These are phyloP conservation scores for Monopis laevigella DNA, from an alignment of 2,888 invertebrate genomes.

Conservation along the genomic window DNA sequence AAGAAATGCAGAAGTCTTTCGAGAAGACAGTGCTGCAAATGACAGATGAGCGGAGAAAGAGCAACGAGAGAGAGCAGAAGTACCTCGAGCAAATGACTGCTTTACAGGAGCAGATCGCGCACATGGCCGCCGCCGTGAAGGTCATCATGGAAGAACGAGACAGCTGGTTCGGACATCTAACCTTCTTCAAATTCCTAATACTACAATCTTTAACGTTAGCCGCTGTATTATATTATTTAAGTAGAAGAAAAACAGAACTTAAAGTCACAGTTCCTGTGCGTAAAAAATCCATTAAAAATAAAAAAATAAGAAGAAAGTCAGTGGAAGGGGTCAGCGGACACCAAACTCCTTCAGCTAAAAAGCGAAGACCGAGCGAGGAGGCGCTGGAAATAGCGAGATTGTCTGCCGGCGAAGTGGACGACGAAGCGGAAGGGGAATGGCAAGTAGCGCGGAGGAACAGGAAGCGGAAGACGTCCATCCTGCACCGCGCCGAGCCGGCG, in stretches of 20 bases:
- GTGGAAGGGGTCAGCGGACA: slow-evolving; percentile 71
- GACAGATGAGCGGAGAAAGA: slow-evolving; percentile 75
- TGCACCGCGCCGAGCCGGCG: slow-evolving; percentile 38
- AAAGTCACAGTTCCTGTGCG: slow-evolving; percentile 32
- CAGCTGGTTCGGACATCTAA: slow-evolving; percentile 70
- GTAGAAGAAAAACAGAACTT: slow-evolving; percentile 44
- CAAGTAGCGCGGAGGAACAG: slow-evolving; percentile 54
- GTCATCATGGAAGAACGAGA: slow-evolving; percentile 69
- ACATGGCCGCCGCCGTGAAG: slow-evolving; percentile 69
- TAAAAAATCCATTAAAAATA: slow-evolving; percentile 42
- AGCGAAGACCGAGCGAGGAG: slow-evolving; percentile 80
- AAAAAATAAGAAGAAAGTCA: slow-evolving; percentile 67
- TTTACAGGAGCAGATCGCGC: slow-evolving; percentile 72
- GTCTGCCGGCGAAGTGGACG: slow-evolving; percentile 65
- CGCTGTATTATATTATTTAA: slow-evolving; percentile 60
- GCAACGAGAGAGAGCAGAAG: slow-evolving; percentile 78
- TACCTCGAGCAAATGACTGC: slow-evolving; percentile 80
- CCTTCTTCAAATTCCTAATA: slow-evolving; percentile 63
- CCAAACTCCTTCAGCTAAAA: slow-evolving; percentile 61
- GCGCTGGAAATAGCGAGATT: slow-evolving; percentile 70
- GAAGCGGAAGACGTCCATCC: slow-evolving; percentile 52
- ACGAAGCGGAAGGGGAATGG: slow-evolving; percentile 55
- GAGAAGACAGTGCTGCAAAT: slow-evolving; percentile 80
- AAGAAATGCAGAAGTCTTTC: slow-evolving; percentile 89
- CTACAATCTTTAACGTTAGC: slow-evolving; percentile 57